These are phyloP conservation scores for Passerina amoena DNA, from an alignment of 2,113 vertebrate species.

Conservation along the genomic window DNA sequence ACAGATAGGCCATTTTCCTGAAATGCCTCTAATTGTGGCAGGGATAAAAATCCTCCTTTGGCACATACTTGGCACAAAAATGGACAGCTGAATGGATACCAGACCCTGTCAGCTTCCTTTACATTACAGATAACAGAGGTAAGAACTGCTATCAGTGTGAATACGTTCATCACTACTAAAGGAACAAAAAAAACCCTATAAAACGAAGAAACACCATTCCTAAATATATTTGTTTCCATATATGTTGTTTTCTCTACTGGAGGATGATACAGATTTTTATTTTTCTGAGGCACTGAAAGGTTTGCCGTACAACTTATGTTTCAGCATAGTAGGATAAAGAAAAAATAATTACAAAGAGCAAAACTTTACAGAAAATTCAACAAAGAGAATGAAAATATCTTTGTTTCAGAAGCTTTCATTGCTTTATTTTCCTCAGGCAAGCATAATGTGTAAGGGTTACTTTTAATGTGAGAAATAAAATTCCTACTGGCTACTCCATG, in stretches of 20 bases:
- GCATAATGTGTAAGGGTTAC: constrained; percentile 33
- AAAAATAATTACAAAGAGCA: neutral
- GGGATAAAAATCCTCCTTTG: neutral
- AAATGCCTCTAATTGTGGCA: neutral
- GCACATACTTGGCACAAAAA: neutral
- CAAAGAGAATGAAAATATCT: neutral
- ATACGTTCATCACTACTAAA: neutral
- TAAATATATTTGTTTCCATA: neutral
- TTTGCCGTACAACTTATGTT: neutral
- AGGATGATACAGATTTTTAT: neutral
- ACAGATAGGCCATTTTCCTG: neutral
- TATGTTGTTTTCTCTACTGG: neutral
- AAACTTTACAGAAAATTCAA: neutral
- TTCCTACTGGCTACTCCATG: constrained; percentile 39
- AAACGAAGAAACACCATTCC: neutral
- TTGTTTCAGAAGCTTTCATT: neutral
- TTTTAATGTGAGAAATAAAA: constrained; percentile 61
- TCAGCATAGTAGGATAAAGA: neutral
- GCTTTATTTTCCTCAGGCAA: constrained; percentile 22
- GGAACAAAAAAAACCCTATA: neutral
- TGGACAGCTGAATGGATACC: neutral
- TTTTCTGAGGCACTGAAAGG: neutral
- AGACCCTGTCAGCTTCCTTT: neutral
- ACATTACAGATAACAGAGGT: neutral
- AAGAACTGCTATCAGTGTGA: neutral